Base-by-base conservation (phyloP, 2,797 vertebrate genomes). In the Buceros bicornis region DNA sequence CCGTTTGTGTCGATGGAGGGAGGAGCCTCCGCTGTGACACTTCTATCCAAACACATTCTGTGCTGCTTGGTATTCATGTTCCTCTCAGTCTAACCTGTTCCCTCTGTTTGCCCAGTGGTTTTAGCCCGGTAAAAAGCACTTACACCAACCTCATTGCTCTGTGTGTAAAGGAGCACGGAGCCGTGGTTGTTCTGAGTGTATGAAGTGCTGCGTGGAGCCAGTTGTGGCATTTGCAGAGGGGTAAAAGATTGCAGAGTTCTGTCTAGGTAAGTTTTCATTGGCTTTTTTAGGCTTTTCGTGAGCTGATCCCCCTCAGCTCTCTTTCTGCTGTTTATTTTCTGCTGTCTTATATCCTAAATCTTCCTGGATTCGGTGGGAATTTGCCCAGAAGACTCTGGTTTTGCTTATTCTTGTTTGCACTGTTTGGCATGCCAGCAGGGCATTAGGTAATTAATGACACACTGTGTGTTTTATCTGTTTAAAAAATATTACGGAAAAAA, bases 1-100 rank as follows among this genome's bases (percentile, higher is more conserved):
- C 80, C 93, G 84, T 88, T 87, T 95, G 51, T 87, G 73, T 88
- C 54, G 37, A 87, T 61, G 43, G 85, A 94, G 95, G 95, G 94
- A 96, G 96, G 95, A 92, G 92, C 43, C 48, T 48, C 0, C 58
- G 7, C 0, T 1, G 57, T 0, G 0, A 86, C 80, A 45, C 48
- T 93, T 95, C 91, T 83, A 48, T 74, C 87, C 94, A 94, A 87
- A 90, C 87, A 74, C 82, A 26, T 16, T 6, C 40, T 1, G 9
- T 91, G 79, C 91, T 96, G 86, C 82, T 95, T 89, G 95, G 7
- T 94, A 95, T 87, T 96, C 87, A 72, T 94, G 57, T 66, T 73
- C 70, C 2, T 90, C 62, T 93, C 31, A 73, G 96, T 95, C 93
- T 76, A 96, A 96, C 96, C 94, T 92, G 97, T 96, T 97, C 89